A percentile compares a stretch with the other conserved stretches of the same genome.
phyloP scores from a whole-genome alignment of 2,113 vertebrate genomes.

The Sus scrofa region DNA sequence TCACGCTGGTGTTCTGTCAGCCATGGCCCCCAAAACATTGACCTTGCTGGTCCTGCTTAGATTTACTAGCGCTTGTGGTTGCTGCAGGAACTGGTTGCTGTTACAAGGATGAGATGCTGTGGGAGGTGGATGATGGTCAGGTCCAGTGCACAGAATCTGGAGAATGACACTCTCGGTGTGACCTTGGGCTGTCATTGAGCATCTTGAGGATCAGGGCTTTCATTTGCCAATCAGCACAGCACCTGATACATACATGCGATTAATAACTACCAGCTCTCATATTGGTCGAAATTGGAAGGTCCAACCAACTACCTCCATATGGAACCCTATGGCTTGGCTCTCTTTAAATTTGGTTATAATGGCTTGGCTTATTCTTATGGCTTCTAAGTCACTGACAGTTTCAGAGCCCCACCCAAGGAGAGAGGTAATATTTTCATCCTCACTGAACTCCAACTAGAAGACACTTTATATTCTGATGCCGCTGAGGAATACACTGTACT shows the following conservation, averaged over 20 bases:
- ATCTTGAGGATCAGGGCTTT: neutral
- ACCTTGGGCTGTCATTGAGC: neutral
- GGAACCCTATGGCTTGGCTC: neutral
- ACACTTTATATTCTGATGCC: neutral
- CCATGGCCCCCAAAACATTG: neutral
- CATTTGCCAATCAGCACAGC: neutral
- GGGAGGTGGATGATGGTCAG: neutral
- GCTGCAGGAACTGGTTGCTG: neutral
- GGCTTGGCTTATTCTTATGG: neutral
- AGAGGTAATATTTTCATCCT: neutral
- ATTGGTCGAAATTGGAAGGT: neutral
- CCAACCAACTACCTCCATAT: neutral
- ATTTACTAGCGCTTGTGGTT: neutral
- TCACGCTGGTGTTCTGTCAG: neutral
- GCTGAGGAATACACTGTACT: neutral
- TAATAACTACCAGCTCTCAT: neutral
- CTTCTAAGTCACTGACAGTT: neutral
- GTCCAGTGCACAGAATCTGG: neutral
- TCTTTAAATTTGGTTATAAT: neutral
- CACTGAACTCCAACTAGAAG: neutral
- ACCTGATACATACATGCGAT: neutral
- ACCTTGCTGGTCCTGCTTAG: neutral
- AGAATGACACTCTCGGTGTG: accelerated
- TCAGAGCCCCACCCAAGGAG: neutral
- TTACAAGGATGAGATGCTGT: neutral